Base-by-base conservation (phyloP, 2,797 vertebrate genomes). In the Neosalanx taihuensis region DNA sequence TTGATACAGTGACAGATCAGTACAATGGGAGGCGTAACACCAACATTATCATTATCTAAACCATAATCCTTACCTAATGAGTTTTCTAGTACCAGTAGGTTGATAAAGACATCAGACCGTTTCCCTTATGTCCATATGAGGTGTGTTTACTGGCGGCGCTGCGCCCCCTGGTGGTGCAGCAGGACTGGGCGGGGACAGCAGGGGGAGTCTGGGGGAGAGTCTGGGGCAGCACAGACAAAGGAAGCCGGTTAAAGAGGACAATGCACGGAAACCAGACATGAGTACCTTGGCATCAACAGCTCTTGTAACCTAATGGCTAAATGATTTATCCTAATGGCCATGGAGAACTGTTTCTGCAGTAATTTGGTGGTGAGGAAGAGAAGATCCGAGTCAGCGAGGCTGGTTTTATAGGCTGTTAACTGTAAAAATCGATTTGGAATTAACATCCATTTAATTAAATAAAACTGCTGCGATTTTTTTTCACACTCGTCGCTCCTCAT, bases 181-280 rank as follows among this genome's bases (percentile, higher is more conserved):
- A 65, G 76, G 78, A 73, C 69, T 49, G 46, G 79, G 72, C n/a
- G 66, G 64, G 66, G 60, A 72, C 23, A 17, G 29, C 23, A 6
- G 9, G 17, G 29, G 29, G 66, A 35, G 51, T 33, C 31, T 10
- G 10, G 30, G 60, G 13, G 15, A 33, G 51, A 26, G 23, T 1
- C 23, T 26, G 23, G 23, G 60, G 13, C 30, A 33, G 51, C 10
- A 10, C 29, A 68, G 71, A 81, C 74, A 85, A 80, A 84, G 78
- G 58, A 68, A 58, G 74, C n/a, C 20, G 10, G 10, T 41, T 37
- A 12, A 20, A 31, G 71, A 78, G 77, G 78, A 74, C 76, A 53
- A 72, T 79, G 83, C 84, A 87, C 86, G 86, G 85, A 84, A 83
- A 66, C 51, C 64, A 69, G 53, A n/a, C 53, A 66, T 49, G 5